These are phyloP conservation scores for Emys orbicularis DNA, from an alignment of 2,797 vertebrate genomes.

Conservation along the genomic window DNA sequence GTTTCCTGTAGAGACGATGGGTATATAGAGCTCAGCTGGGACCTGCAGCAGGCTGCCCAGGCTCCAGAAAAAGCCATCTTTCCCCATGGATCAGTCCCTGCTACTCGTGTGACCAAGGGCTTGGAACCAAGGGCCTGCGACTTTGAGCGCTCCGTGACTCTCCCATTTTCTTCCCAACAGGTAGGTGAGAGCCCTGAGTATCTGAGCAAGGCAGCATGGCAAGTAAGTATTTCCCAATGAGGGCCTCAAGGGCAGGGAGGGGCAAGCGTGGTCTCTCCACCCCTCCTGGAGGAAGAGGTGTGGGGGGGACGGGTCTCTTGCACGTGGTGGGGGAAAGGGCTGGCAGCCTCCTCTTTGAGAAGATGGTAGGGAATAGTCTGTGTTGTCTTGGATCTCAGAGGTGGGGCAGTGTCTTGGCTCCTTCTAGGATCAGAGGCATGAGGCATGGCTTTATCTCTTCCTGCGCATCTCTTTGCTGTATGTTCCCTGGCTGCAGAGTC, in stretches of 20 bases:
- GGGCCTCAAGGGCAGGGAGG: not conserved
- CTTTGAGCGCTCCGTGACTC: conserved; percentile 31
- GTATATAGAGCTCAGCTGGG: not conserved
- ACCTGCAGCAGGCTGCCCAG: not conserved
- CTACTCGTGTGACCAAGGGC: not conserved
- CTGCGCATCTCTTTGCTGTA: not conserved
- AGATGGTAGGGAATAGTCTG: not conserved
- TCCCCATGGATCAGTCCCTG: not conserved
- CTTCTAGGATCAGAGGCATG: not conserved
- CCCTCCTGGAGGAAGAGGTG: not conserved
- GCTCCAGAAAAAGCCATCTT: not conserved
- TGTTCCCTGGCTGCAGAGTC: not conserved
- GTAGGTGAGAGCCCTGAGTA: conserved; percentile 51
- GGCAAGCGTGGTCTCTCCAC: not conserved
- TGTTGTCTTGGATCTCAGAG: not conserved
- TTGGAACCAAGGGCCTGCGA: not conserved
- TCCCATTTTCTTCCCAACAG: conserved; percentile 71
- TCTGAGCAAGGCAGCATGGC: conserved; percentile 75
- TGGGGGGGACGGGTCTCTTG: not conserved
- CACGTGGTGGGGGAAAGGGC: not conserved
- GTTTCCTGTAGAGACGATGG: not conserved
- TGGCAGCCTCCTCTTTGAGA: not conserved
- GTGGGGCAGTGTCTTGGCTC: not conserved
- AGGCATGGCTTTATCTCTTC: not conserved
- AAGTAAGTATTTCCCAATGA: conserved; percentile 70